Evolutionary conservation across 2,888 invertebrate genomes (phyloP), one percentile per base, ranked within the genome.

Genomic region (Thereva nobilitata): DNA sequence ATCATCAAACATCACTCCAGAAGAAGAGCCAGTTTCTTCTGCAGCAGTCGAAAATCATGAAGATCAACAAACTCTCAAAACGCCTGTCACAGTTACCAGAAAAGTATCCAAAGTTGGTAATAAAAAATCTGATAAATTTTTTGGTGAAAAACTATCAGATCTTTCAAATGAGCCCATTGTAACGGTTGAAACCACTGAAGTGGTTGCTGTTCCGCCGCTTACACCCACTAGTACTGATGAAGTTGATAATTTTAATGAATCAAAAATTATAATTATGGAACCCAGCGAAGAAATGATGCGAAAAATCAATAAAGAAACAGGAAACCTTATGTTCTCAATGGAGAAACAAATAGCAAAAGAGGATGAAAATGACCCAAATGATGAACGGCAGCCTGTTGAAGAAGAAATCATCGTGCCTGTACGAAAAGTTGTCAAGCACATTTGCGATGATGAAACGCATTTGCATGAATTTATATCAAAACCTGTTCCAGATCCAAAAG

Each of bases 121-220:
- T 55, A 71, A 67, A 50, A 72, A 72, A 65, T 72, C 72, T 7
- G 72, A 73, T 64, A 72, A 72, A 70, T 72, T 72, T 68, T 72
- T 72, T 53, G 72, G 72, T 42, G 72, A 71, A 70, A 70, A 68
- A 56, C 61, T 73, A 64, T 72, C 72, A 1, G 71, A 71, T 49
- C 67, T 72, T 10, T 70, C 72, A 3, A 68, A 70, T 55, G 70
- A 71, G 61, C 68, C 64, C 6, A 38, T 71, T 3, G 34, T 23
- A 8, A 42, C 10, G 8, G 8, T n/a, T 12, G 41, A 4, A 54
- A 12, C 4, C 35, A 49, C 12, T 9, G 40, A 4, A 12, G 40
- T 9, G 5, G 54, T 40, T 8, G n/a, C 34, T n/a, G 5, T 55
- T 3, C 41, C n/a, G 10, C 34, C 10, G 8, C 12, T n/a, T 12